phyloP scores from a whole-genome alignment of 2,113 vertebrate species.

The Vulpes vulpes region DNA sequence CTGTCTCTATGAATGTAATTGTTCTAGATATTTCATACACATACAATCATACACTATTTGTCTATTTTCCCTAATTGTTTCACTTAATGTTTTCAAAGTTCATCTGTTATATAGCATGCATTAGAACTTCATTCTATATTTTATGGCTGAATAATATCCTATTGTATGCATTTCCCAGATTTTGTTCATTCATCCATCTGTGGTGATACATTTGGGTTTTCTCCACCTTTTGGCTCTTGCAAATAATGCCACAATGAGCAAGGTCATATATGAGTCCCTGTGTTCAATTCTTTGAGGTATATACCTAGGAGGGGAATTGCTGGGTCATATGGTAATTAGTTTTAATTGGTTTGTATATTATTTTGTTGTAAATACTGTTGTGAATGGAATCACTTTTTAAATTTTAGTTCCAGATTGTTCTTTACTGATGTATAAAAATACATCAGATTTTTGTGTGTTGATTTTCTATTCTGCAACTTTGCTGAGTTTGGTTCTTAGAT shows the following conservation, averaged over 20 bases:
- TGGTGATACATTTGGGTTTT: neutral
- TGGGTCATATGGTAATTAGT: neutral
- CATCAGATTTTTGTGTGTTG: neutral
- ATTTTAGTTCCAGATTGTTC: neutral
- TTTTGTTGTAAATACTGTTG: neutral
- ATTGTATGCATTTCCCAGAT: neutral
- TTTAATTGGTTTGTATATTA: neutral
- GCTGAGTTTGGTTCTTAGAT: neutral
- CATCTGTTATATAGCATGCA: neutral
- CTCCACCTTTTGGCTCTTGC: neutral
- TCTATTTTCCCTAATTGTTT: neutral
- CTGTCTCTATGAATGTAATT: neutral
- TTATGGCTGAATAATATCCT: neutral
- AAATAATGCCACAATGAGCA: neutral
- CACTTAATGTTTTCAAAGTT: neutral
- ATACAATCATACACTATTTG: neutral
- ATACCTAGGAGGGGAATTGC: neutral
- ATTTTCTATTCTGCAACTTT: neutral
- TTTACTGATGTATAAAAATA: neutral
- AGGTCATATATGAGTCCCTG: neutral
- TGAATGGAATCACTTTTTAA: neutral
- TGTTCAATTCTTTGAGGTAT: neutral
- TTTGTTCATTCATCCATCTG: neutral
- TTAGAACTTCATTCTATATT: neutral
- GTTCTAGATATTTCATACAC: neutral